Conservation (phyloP, 2,113 vertebrate species). For the Mesitornis unicolor region DNA sequence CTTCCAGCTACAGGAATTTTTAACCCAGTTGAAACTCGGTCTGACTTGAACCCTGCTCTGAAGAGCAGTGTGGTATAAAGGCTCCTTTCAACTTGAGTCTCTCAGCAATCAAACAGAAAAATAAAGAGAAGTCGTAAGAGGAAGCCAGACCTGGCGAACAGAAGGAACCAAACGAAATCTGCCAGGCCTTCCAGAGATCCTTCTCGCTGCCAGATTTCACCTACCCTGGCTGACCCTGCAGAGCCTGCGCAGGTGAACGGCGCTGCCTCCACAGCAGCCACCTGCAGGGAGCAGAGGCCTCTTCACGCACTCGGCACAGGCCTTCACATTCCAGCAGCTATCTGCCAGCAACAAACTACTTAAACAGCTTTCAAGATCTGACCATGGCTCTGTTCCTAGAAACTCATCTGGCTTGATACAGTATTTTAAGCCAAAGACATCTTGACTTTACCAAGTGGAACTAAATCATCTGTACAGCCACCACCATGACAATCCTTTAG, state of each 20-base stretch:
- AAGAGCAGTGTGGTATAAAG: not conserved
- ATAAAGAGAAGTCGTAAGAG: not conserved
- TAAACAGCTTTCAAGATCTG: not conserved
- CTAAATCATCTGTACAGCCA: slow-evolving; percentile 8
- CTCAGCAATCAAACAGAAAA: not conserved
- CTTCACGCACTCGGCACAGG: fast-evolving
- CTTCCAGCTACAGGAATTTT: not conserved
- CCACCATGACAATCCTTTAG: not conserved
- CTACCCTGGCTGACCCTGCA: not conserved
- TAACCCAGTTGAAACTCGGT: not conserved
- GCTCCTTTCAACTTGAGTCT: not conserved
- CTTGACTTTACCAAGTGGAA: not conserved
- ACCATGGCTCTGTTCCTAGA: slow-evolving; percentile 35
- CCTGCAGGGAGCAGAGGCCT: not conserved
- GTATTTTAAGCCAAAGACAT: not conserved
- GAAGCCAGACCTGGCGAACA: not conserved
- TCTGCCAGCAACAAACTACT: not conserved
- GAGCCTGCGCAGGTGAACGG: not conserved
- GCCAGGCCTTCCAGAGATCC: not conserved
- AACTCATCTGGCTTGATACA: not conserved
- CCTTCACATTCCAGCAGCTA: not conserved
- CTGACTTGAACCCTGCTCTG: not conserved
- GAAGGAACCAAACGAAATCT: not conserved
- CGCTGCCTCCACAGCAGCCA: not conserved
- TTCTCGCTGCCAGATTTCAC: not conserved